A percentile compares a stretch with the other conserved stretches of the same genome.
Evolutionary conservation across 2,113 vertebrate genomes (phyloP).

Genomic region (Cercopithecus mona): DNA sequence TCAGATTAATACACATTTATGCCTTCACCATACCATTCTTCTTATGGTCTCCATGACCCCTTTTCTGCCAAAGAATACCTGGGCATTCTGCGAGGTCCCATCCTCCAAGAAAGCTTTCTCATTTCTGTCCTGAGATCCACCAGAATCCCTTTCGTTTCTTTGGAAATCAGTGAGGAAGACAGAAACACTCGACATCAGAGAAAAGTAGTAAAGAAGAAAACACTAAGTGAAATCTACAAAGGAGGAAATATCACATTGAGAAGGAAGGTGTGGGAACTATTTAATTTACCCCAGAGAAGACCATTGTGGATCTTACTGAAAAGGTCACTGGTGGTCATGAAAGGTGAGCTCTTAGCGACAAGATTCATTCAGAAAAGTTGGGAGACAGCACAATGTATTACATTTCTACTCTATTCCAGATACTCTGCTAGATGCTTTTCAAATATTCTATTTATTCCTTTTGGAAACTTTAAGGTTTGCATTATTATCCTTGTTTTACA

Average conservation of each 20-base stretch:
- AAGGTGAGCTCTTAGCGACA: background rate
- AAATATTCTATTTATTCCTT: background rate
- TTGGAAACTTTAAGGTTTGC: background rate
- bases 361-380: background rate
- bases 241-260: background rate
- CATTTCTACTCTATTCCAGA: background rate
- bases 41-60: background rate
- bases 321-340: background rate
- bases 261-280: background rate
- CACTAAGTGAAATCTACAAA: background rate
- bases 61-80: background rate
- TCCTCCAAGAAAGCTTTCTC: background rate
- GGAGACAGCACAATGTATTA: background rate
- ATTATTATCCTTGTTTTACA: background rate
- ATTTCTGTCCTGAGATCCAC: background rate
- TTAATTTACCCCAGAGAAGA: background rate
- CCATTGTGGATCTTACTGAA: background rate
- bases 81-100: background rate
- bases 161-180: conserved; percentile 13
- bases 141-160: background rate
- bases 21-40: background rate
- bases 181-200: background rate
- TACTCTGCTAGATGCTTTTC: background rate
- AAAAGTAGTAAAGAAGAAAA: background rate
- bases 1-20: background rate